These are phyloP conservation scores for Drosophila repletoides DNA, from an alignment of 1,140 invertebrate genomes.

Conservation along the genomic window DNA sequence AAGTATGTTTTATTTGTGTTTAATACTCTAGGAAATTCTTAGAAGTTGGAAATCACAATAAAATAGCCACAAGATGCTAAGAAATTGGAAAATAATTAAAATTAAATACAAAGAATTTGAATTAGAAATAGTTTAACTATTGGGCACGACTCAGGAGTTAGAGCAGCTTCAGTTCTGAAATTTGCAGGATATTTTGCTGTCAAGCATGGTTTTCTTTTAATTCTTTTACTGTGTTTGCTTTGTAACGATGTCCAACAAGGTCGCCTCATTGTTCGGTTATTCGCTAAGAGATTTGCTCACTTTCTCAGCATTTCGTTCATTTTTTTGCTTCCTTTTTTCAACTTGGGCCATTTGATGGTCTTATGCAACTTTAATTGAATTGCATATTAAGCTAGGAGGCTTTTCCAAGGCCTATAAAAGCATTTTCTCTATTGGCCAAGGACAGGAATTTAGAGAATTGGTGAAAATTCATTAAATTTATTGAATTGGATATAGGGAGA, in stretches of 20 bases:
- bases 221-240: constrained; percentile 16
- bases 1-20: too few species aligned
- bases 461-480: constrained; percentile 70
- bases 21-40: too few species aligned
- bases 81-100: too few species aligned
- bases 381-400: constrained; percentile 63
- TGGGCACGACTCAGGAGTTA: background rate
- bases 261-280: constrained; percentile 21
- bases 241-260: constrained; percentile 36
- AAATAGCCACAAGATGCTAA: too few species aligned
- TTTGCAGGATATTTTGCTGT: constrained; percentile 6
- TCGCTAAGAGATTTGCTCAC: constrained; percentile 28
- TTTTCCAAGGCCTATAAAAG: constrained; percentile 15
- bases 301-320: background rate
- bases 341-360: constrained; percentile 48
- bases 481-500: constrained; percentile 59
- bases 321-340: constrained; percentile 9
- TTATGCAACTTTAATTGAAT: constrained; percentile 79
- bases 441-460: background rate
- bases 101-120: too few species aligned
- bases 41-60: too few species aligned
- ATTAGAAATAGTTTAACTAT: background rate
- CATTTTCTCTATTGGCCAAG: background rate
- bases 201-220: background rate
- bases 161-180: background rate